Conservation (phyloP, 2,113 vertebrate genomes). For the Phrynosoma platyrhinos region DNA sequence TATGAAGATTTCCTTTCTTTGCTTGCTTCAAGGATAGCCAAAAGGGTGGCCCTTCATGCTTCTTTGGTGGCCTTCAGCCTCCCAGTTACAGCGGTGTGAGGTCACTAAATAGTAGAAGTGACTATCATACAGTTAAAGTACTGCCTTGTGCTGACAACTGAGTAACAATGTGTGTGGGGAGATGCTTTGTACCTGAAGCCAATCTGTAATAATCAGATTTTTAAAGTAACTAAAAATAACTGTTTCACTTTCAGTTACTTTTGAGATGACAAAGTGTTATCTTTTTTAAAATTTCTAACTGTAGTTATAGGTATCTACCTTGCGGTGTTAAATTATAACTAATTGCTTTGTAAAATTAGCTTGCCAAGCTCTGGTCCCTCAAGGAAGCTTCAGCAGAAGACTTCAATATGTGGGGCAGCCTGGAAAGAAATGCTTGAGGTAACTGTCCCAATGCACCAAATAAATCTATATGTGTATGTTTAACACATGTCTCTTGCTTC, state of each 20-base stretch:
- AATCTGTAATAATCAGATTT: too few species aligned
- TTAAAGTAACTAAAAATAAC: too few species aligned
- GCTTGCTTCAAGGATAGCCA: too few species aligned
- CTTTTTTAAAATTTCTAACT: too few species aligned
- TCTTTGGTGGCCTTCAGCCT: too few species aligned
- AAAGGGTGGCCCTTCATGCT: too few species aligned
- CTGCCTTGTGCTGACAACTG: too few species aligned
- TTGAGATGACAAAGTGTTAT: neutral
- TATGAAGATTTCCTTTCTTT: neutral
- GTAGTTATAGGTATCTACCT: neutral
- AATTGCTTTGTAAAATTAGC: neutral
- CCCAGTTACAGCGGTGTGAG: too few species aligned
- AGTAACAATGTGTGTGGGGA: too few species aligned
- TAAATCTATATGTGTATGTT: neutral
- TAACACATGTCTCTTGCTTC: neutral
- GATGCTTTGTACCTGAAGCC: too few species aligned
- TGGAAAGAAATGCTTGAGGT: neutral
- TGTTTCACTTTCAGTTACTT: neutral
- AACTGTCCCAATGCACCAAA: neutral
- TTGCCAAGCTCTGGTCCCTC: neutral
- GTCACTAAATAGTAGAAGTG: too few species aligned
- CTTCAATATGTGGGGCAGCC: neutral
- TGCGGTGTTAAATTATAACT: neutral
- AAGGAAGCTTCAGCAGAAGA: neutral
- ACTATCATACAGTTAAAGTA: too few species aligned